Percentiles rank a stretch among this genome's conserved stretches.
These are phyloP conservation scores for Emydocephalus ijimae DNA, from an alignment of 2,113 vertebrate species.

Conservation along the genomic window DNA sequence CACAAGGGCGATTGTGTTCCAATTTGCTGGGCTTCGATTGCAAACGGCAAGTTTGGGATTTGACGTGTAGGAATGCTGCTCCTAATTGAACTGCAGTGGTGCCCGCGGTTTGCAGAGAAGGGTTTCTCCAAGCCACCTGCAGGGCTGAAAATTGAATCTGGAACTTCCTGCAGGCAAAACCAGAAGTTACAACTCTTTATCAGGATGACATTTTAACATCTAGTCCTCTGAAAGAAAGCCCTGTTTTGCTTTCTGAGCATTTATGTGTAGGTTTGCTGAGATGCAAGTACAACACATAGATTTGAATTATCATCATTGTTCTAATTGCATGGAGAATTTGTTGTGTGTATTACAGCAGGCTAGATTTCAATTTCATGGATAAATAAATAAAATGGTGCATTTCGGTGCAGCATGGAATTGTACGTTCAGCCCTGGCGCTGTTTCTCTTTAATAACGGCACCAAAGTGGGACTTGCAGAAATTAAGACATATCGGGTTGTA, in stretches of 20 bases:
- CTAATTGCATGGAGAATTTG: neutral
- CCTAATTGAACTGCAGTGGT: neutral
- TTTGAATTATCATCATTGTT: neutral
- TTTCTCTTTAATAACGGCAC: neutral
- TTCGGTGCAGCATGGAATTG: neutral
- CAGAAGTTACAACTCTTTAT: neutral
- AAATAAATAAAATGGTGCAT: neutral
- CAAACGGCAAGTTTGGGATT: neutral
- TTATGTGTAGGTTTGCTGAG: neutral
- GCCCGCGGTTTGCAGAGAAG: neutral
- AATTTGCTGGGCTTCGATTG: neutral
- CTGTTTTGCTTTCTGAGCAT: neutral
- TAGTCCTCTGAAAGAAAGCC: neutral
- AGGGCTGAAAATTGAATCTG: neutral
- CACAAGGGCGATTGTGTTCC: neutral
- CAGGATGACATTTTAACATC: neutral
- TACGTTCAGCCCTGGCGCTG: neutral
- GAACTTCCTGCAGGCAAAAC: neutral
- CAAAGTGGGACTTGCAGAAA: neutral
- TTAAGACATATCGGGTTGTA: neutral
- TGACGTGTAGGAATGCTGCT: neutral
- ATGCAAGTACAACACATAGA: neutral
- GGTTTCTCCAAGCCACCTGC: neutral
- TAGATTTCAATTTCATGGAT: neutral
- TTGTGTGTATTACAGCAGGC: neutral